These are phyloP conservation scores for Torymus aiolomorphi DNA, from an alignment of 2,888 invertebrate species.

Conservation along the genomic window DNA sequence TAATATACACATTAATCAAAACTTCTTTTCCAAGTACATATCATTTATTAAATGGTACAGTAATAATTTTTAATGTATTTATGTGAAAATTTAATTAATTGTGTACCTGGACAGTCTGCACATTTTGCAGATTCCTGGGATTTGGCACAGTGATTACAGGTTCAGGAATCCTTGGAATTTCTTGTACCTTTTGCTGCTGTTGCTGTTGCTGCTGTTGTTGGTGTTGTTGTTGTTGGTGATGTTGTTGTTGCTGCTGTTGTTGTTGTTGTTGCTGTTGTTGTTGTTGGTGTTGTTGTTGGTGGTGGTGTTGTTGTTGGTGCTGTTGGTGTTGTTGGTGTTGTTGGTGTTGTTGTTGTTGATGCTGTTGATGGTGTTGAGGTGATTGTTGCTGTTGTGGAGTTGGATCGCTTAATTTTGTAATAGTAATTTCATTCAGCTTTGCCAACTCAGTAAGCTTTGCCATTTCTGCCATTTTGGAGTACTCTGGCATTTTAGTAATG, in stretches of 20 bases:
- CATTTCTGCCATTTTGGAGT: conserved; percentile 74
- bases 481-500: conserved; percentile 72
- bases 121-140: conserved; percentile 71
- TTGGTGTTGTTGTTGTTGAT: conserved; percentile 52
- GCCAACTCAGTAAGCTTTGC: conserved; percentile 73
- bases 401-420: conserved; percentile 73
- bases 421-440: conserved; percentile 74
- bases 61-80: too few relatives aligned
- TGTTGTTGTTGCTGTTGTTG: conserved; percentile 30
- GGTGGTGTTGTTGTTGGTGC: conserved; percentile 53
- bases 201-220: conserved; percentile 3
- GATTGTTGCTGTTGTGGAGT: conserved; percentile 59
- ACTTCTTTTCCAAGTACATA: background rate
- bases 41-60: background rate
- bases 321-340: conserved; percentile 30
- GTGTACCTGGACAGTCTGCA: conserved; percentile 68
- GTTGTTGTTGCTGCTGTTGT: conserved; percentile 52
- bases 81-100: too few relatives aligned
- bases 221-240: too few relatives aligned
- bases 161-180: conserved; percentile 72
- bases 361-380: conserved; percentile 26
- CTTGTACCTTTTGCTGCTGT: conserved; percentile 64
- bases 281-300: conserved; percentile 52
- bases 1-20: background rate
- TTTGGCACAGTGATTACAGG: conserved; percentile 75